These are phyloP conservation scores for Phragmatobia fuliginosa DNA, from an alignment of 2,888 invertebrate species.

Conservation along the genomic window DNA sequence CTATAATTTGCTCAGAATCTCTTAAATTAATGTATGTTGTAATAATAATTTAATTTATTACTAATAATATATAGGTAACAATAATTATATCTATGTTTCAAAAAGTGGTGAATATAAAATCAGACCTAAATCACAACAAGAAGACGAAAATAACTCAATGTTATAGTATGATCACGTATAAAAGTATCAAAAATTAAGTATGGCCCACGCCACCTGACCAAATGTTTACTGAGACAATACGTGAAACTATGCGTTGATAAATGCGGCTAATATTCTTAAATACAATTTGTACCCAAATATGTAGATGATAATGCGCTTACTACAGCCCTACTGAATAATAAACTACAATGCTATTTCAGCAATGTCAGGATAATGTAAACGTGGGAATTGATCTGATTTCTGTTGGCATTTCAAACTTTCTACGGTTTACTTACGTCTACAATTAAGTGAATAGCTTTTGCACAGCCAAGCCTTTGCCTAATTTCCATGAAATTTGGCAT, in stretches of 20 bases:
- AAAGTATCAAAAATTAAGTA: slow-evolving; percentile 50
- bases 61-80: no score
- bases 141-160: background rate
- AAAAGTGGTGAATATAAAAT: background rate
- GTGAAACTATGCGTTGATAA: slow-evolving; percentile 26
- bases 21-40: no score
- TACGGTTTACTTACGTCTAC: no score
- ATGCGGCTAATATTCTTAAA: background rate
- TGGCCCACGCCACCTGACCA: slow-evolving; percentile 54
- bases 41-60: no score
- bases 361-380: no score
- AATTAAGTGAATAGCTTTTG: no score
- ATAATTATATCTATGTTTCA: no score
- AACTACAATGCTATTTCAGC: background rate
- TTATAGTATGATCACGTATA: background rate
- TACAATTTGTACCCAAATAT: background rate
- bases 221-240: slow-evolving; percentile 49
- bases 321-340: background rate
- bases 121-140: background rate
- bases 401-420: background rate
- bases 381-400: background rate
- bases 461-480: no score
- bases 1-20: background rate
- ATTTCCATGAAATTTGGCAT: no score
- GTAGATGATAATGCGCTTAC: background rate